Percentiles rank a stretch among this genome's conserved stretches.
Evolutionary conservation across 2,888 invertebrate genomes (phyloP).

Genomic region (Chrysolina haemoptera): DNA sequence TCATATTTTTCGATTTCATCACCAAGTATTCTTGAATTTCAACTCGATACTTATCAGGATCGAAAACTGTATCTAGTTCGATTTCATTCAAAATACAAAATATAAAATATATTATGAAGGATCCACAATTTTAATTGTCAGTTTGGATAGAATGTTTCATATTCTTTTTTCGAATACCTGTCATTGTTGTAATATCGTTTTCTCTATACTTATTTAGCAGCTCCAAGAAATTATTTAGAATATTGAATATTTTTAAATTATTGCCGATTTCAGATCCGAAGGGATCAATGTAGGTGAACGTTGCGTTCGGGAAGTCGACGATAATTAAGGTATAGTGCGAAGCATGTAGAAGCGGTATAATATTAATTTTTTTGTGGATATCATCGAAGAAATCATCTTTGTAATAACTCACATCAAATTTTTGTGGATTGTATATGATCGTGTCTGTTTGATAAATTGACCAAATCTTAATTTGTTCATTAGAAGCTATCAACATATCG

Average conservation of each 20-base stretch:
- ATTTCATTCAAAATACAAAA: not conserved
- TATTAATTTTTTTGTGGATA: not conserved
- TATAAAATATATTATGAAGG: not conserved
- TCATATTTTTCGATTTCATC: not conserved
- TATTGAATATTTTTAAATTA: too few species aligned
- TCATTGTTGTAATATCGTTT: too few species aligned
- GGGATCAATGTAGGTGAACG: too few species aligned
- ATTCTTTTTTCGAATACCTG: too few species aligned
- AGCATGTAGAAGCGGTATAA: not conserved
- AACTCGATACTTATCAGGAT: not conserved
- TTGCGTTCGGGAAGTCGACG: not conserved
- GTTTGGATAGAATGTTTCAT: not conserved
- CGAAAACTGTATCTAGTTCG: not conserved
- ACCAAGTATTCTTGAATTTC: not conserved
- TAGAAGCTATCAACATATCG: not conserved
- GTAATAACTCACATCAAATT: not conserved
- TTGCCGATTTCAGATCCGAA: too few species aligned
- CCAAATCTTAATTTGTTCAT: not conserved
- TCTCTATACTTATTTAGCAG: too few species aligned
- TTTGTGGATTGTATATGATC: not conserved
- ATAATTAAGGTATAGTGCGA: not conserved
- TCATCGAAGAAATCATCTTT: not conserved
- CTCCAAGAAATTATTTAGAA: too few species aligned
- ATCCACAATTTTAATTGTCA: not conserved
- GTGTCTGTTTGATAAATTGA: not conserved